Evolutionary conservation across 2,113 vertebrate species (phyloP).

Genomic region (Oxyruncus cristatus): DNA sequence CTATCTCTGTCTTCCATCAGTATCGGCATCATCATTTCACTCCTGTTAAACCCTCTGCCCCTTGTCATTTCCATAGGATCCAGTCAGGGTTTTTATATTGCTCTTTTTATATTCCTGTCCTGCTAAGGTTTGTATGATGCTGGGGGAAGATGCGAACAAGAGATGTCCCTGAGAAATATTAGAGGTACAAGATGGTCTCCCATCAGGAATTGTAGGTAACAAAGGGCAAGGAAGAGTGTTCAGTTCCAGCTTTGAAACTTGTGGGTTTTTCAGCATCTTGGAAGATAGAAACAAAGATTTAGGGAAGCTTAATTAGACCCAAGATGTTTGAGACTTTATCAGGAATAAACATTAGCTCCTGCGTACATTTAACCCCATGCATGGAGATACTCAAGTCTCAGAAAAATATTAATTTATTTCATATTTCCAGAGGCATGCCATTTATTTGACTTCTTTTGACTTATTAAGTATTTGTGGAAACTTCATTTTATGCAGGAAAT

Average conservation of each 20-base stretch:
- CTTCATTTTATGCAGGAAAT: conserved; percentile 71
- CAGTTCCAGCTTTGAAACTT: not conserved
- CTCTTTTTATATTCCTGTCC: not conserved
- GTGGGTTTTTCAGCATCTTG: not conserved
- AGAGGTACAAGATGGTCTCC: not conserved
- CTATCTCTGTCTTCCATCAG: not conserved
- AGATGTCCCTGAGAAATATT: not conserved
- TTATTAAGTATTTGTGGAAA: conserved; percentile 66
- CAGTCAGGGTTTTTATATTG: not conserved
- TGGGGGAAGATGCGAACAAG: not conserved
- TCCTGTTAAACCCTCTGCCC: not conserved
- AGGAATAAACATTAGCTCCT: not conserved
- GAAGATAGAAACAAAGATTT: not conserved
- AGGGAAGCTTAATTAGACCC: not conserved
- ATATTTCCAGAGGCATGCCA: conserved; percentile 28
- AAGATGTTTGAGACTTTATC: not conserved
- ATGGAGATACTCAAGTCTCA: not conserved
- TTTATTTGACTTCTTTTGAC: conserved; percentile 54
- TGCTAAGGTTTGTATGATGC: not conserved
- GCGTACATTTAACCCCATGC: not conserved
- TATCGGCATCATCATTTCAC: not conserved
- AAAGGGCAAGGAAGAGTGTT: not conserved
- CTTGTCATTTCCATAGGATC: not conserved
- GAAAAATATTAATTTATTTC: conserved; percentile 42
- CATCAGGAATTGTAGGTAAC: not conserved